Evolutionary conservation across 2,888 invertebrate genomes (phyloP), one percentile per base, ranked within the genome.

Genomic region (Thecocarcelia acutangulata): DNA sequence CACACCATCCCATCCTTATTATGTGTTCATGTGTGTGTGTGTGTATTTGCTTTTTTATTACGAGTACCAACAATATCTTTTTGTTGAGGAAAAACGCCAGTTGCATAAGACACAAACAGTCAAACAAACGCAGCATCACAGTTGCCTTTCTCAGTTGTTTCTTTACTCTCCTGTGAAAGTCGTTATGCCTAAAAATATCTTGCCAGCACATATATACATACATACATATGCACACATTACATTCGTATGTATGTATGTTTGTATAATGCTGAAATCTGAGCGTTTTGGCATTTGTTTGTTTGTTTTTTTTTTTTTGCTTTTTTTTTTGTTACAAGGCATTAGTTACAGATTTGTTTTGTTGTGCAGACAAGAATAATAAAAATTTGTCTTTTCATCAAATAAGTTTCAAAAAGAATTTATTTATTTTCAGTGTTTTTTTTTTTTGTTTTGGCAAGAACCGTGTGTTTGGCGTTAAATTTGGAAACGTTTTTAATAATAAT

Each of bases 331-430:
- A 40, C 21, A 46, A n/a, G 52, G 11, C 42, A 52, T 52, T 59
- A 72, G 59, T 50, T 72, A 61, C 28, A 72, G 50, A 33, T 61
- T 63, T 64, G 61, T 37, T 28, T 73, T 52, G 54, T 64, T 63
- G 42, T 61, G 42, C 42, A 72, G 72, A 44, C 33, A 15, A 46
- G 37, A 56, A 21, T 15, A 46, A 21, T 63, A 63, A 54, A 63
- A 21, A 15, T 63, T 73, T 52, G 44, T 42, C 11, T 44, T 73
- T 15, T 17, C 9, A 33, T 13, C 24, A 72, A 72, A 72, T 46
- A 52, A 37, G 13, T 50, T 40, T 42, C 28, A 15, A 70, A 69
- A 17, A 21, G 5, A 13, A 21, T 37, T 54, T 58, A 40, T 52
- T 33, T 42, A 44, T 12, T 42, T 33, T n/a, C n/a, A n/a, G n/a